Percentiles rank a stretch among this genome's conserved stretches.
phyloP scores from a whole-genome alignment of 2,888 invertebrate species.

The Ormyrus thymus region DNA sequence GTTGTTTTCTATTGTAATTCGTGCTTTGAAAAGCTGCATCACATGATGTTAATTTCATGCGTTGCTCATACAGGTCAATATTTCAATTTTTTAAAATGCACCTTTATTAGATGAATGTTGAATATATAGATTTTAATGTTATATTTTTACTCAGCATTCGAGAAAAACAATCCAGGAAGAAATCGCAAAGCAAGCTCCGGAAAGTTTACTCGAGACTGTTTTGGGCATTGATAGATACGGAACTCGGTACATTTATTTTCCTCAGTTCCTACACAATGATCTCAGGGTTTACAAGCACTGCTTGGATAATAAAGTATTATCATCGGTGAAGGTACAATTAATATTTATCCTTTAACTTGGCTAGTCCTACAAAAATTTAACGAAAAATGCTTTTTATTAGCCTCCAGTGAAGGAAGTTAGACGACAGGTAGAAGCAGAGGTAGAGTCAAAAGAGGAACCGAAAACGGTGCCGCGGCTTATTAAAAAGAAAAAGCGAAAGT shows the following conservation, averaged over 20 bases:
- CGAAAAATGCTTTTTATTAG: constrained; percentile 48
- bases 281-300: constrained; percentile 76
- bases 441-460: constrained; percentile 50
- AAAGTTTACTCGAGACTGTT: constrained; percentile 74
- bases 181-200: constrained; percentile 74
- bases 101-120: not conserved
- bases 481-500: constrained; percentile 60
- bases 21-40: not conserved
- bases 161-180: constrained; percentile 77
- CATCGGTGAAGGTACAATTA: constrained; percentile 64
- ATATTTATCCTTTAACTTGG: not conserved
- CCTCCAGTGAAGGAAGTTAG: constrained; percentile 51
- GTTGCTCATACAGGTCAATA: not conserved
- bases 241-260: constrained; percentile 77
- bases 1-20: not conserved
- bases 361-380: not conserved
- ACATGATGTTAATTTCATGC: not conserved
- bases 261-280: constrained; percentile 77
- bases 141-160: constrained; percentile 71
- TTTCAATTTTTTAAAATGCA: not conserved
- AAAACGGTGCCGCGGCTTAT: constrained; percentile 18
- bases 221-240: constrained; percentile 77
- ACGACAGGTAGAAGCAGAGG: constrained; percentile 49
- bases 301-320: constrained; percentile 68
- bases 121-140: not conserved